These are phyloP conservation scores for Ammodytes marinus DNA, from an alignment of 2,113 vertebrate species.

Conservation along the genomic window DNA sequence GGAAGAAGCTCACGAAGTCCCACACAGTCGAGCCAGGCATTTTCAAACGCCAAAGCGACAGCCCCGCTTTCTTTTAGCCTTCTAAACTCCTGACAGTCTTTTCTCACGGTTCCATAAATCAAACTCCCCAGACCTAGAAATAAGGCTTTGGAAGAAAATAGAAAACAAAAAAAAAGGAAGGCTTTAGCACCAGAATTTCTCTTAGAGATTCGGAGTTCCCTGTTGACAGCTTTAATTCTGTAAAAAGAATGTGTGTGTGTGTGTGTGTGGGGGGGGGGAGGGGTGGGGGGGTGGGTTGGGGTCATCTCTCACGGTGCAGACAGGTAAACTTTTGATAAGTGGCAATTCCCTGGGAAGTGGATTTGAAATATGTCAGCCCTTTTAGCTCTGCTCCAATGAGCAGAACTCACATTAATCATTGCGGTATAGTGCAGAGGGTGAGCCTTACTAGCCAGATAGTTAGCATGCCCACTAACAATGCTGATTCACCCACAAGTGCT, in stretches of 20 bases:
- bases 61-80: constrained; percentile 64
- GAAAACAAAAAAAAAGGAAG: constrained; percentile 14
- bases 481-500: constrained; percentile 25
- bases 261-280: too few species aligned
- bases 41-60: constrained; percentile 48
- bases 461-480: constrained; percentile 53
- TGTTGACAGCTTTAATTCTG: constrained; percentile 49
- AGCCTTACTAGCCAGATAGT: constrained; percentile 45
- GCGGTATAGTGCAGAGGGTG: constrained; percentile 22
- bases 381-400: constrained; percentile 67
- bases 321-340: constrained; percentile 74
- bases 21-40: constrained; percentile 36
- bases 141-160: constrained; percentile 42
- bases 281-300: not conserved
- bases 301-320: constrained; percentile 58
- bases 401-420: constrained; percentile 67
- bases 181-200: constrained; percentile 29
- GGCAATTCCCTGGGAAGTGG: constrained; percentile 50
- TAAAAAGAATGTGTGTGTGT: constrained; percentile 47
- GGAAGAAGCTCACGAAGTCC: constrained; percentile 41
- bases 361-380: constrained; percentile 73
- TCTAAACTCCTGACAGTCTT: constrained; percentile 57
- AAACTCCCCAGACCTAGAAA: constrained; percentile 59
- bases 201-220: constrained; percentile 41
- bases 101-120: constrained; percentile 78